These are phyloP conservation scores for Arnoldichthys spilopterus DNA, from an alignment of 2,797 vertebrate genomes.

Conservation along the genomic window DNA sequence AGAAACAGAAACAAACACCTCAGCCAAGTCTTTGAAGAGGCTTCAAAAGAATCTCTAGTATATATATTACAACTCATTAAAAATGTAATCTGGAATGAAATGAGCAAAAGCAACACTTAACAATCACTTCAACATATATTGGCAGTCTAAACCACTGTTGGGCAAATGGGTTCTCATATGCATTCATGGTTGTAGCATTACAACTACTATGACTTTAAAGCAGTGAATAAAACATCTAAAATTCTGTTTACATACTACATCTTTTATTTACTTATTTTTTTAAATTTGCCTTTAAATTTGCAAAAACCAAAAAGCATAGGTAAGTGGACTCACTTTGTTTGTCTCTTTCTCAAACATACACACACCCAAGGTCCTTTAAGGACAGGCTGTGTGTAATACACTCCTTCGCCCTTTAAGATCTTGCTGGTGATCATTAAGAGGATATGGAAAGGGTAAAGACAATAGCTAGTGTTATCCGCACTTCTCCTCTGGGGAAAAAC, in stretches of 20 bases:
- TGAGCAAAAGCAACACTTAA: too few species aligned
- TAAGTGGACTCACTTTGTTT: background rate
- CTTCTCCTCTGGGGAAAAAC: slow-evolving; percentile 12
- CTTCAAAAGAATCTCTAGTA: too few species aligned
- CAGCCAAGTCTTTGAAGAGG: too few species aligned
- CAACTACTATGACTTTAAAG: too few species aligned
- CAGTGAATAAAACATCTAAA: too few species aligned
- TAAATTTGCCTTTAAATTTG: background rate
- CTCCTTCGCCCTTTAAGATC: slow-evolving; percentile 1
- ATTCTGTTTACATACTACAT: too few species aligned
- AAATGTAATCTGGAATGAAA: too few species aligned
- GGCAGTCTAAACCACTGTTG: background rate
- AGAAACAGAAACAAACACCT: background rate
- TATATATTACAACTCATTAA: too few species aligned
- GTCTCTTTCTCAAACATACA: background rate
- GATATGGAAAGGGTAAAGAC: slow-evolving; percentile 13
- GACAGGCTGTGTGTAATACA: background rate
- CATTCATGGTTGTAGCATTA: too few species aligned
- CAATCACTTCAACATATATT: background rate
- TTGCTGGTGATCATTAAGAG: slow-evolving; percentile 1
- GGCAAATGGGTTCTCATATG: background rate
- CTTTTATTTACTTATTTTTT: too few species aligned
- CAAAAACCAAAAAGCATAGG: background rate
- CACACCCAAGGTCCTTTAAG: background rate
- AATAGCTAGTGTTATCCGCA: slow-evolving; percentile 12